These are phyloP conservation scores for Alexandromys fortis DNA, from an alignment of 2,113 vertebrate species.

Conservation along the genomic window DNA sequence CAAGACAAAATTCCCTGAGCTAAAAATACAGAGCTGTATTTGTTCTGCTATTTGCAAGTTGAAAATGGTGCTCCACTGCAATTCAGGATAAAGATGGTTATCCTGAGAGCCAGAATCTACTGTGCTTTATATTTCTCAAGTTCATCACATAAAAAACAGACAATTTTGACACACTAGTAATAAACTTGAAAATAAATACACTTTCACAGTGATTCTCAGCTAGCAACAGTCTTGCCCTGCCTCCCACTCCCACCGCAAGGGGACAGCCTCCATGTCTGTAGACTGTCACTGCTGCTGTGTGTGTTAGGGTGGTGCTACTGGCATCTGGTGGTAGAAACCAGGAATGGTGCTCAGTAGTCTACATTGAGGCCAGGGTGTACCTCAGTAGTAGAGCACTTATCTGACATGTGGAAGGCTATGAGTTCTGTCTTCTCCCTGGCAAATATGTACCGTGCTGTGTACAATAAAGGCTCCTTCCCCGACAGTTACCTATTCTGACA, in stretches of 20 bases:
- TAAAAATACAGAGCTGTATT: slow-evolving; percentile 66
- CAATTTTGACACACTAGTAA: background rate
- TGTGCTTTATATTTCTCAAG: slow-evolving; percentile 35
- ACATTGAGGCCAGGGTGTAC: background rate
- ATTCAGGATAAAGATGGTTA: background rate
- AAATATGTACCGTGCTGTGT: background rate
- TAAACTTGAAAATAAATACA: slow-evolving; percentile 25
- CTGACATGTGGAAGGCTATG: background rate
- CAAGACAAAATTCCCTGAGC: slow-evolving; percentile 56
- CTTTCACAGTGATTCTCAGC: background rate
- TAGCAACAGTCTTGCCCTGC: background rate
- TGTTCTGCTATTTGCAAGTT: slow-evolving; percentile 46
- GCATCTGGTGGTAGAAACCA: slow-evolving; percentile 7
- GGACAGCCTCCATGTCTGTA: background rate
- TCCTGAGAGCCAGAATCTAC: slow-evolving; percentile 21
- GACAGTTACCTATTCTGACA: background rate
- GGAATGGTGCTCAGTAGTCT: background rate
- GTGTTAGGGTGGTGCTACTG: background rate
- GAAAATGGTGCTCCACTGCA: slow-evolving; percentile 43
- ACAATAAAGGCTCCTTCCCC: background rate
- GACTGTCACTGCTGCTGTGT: background rate
- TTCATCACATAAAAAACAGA: slow-evolving; percentile 9
- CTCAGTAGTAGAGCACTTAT: background rate
- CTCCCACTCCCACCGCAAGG: background rate
- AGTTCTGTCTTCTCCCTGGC: background rate